Evolutionary conservation across 2,113 vertebrate species (phyloP).

Genomic region (Cnemophilus loriae): DNA sequence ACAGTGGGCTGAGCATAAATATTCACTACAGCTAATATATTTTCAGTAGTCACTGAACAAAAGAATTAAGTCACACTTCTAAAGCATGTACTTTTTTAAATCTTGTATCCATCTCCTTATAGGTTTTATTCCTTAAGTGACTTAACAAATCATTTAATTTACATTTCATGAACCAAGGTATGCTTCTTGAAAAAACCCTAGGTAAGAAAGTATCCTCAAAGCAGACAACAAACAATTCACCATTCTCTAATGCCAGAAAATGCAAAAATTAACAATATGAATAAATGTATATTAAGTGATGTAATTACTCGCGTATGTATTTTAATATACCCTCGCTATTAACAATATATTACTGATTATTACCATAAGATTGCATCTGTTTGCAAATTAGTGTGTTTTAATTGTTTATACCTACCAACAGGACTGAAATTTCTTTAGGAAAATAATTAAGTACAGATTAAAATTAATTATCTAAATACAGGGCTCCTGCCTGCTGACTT

Average conservation of each 20-base stretch:
- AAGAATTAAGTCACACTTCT: neutral
- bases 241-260: neutral
- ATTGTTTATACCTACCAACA: neutral
- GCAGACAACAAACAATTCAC: neutral
- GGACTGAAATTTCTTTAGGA: neutral
- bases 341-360: neutral
- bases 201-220: neutral
- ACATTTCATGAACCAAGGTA: neutral
- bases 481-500: conserved; percentile 20
- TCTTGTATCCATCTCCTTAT: fast-evolving
- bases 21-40: neutral
- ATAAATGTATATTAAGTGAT: neutral
- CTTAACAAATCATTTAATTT: neutral
- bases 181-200: neutral
- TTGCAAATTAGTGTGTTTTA: neutral
- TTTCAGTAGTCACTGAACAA: neutral
- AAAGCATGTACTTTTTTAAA: neutral
- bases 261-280: neutral
- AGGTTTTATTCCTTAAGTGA: neutral
- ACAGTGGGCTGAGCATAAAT: neutral
- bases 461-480: conserved; percentile 35
- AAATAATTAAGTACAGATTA: conserved; percentile 23
- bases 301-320: neutral
- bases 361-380: neutral
- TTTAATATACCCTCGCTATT: neutral